Percentiles rank a stretch among this genome's conserved stretches.
Conservation (phyloP, 2,888 invertebrate species). For the Drosophila rellima region DNA sequence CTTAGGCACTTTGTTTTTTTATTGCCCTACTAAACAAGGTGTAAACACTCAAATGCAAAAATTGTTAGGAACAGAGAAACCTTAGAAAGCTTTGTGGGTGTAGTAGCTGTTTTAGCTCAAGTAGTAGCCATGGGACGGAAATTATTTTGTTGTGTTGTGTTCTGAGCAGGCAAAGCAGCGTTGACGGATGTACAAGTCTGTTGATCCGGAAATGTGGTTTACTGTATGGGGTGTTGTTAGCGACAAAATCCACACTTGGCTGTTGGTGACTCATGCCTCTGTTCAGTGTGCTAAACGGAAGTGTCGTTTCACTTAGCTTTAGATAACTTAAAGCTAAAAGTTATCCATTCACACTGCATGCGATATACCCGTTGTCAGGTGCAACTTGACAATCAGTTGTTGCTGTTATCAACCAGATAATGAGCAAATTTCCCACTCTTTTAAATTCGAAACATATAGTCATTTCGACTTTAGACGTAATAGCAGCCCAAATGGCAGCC, state of each 20-base stretch:
- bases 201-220: slow-evolving; percentile 74
- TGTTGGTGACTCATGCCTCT: slow-evolving; percentile 14
- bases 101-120: slow-evolving; percentile 10
- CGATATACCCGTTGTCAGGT: slow-evolving; percentile 19
- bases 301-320: slow-evolving; percentile 72
- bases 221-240: slow-evolving; percentile 68
- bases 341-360: slow-evolving; percentile 27
- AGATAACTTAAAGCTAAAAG: slow-evolving; percentile 49
- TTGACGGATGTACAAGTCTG: slow-evolving; percentile 61
- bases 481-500: too few relatives aligned
- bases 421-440: neutral
- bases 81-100: slow-evolving; percentile 6
- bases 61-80: slow-evolving; percentile 23
- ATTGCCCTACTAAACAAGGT: slow-evolving; percentile 26
- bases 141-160: slow-evolving; percentile 21
- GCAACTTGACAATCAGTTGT: slow-evolving; percentile 22
- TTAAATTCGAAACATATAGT: too few relatives aligned
- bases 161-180: slow-evolving; percentile 13
- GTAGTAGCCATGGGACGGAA: slow-evolving; percentile 7
- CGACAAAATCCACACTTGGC: slow-evolving; percentile 60
- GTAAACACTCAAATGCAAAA: slow-evolving; percentile 34
- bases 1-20: slow-evolving; percentile 43
- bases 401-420: slow-evolving; percentile 7
- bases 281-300: slow-evolving; percentile 51
- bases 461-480: neutral